These are phyloP conservation scores for Heliconius ethilla DNA, from an alignment of 2,888 invertebrate genomes.

Conservation along the genomic window DNA sequence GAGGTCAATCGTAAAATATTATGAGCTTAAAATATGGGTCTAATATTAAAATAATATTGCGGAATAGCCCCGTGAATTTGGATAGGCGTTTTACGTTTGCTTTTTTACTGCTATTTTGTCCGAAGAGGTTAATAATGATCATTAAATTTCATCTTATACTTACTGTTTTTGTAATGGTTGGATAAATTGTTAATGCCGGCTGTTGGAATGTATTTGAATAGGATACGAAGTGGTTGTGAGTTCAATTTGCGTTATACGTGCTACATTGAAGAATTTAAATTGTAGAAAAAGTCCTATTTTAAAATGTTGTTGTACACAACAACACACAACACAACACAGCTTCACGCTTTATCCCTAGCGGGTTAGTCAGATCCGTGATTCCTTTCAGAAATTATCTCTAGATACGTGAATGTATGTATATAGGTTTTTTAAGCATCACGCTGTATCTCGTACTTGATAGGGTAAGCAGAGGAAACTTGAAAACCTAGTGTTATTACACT, in stretches of 20 bases:
- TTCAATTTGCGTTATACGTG: not conserved
- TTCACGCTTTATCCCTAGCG: too few relatives aligned
- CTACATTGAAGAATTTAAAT: too few relatives aligned
- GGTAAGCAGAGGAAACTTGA: too few relatives aligned
- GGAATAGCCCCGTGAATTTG: conserved; percentile 29
- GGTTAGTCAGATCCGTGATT: too few relatives aligned
- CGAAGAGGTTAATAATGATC: conserved; percentile 22
- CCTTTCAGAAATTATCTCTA: too few relatives aligned
- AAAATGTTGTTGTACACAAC: too few relatives aligned
- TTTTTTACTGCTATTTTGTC: conserved; percentile 19
- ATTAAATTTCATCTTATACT: conserved; percentile 12
- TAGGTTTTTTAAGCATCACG: too few relatives aligned
- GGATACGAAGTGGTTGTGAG: not conserved
- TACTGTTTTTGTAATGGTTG: not conserved
- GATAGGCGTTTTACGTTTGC: conserved; percentile 31
- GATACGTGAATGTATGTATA: too few relatives aligned
- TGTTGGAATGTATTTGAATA: not conserved
- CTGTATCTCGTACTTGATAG: too few relatives aligned
- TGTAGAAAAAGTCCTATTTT: too few relatives aligned
- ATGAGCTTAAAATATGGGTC: conserved; percentile 48
- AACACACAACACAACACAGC: too few relatives aligned
- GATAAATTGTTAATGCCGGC: not conserved
- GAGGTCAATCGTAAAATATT: conserved; percentile 52
- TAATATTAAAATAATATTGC: conserved; percentile 47
- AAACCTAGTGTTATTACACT: too few relatives aligned